Conservation (phyloP, 2,113 vertebrate species). For the Acanthochromis polyacanthus region DNA sequence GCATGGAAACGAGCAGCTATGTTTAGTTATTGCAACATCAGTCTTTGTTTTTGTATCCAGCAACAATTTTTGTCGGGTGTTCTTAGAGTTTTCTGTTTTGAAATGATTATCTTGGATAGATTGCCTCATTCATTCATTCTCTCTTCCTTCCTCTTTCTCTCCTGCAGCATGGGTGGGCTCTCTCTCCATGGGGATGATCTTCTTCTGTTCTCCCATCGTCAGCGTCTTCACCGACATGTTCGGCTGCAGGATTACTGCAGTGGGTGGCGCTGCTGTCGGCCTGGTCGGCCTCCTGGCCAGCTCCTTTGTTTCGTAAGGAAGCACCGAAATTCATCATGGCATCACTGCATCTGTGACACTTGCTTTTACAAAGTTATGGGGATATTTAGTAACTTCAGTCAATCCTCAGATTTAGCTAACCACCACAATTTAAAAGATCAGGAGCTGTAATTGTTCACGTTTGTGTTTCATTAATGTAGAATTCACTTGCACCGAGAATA, state of each 20-base stretch:
- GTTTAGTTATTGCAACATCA: background rate
- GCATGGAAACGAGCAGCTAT: background rate
- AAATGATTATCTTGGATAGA: background rate
- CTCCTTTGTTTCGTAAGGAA: conserved; percentile 93
- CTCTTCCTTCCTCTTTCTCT: conserved; percentile 15
- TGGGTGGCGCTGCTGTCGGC: conserved; percentile 91
- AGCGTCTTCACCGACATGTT: conserved; percentile 94
- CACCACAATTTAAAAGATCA: too few species aligned
- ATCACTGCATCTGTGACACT: background rate
- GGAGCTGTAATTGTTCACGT: too few species aligned
- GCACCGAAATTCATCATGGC: background rate
- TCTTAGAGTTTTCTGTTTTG: background rate
- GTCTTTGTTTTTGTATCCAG: background rate
- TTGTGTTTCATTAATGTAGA: too few species aligned
- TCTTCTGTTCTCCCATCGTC: conserved; percentile 97
- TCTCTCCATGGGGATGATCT: conserved; percentile 98
- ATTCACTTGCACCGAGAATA: too few species aligned
- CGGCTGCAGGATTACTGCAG: conserved; percentile 92
- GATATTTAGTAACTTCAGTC: too few species aligned
- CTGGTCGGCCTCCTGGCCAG: conserved; percentile 92
- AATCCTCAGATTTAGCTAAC: too few species aligned
- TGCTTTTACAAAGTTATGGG: too few species aligned
- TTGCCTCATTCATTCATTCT: conserved; percentile 15
- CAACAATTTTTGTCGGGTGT: background rate
- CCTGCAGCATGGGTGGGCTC: conserved; percentile 94